Base-by-base conservation (phyloP, 1,140 invertebrate genomes). In the Atopsyche davidsoni region DNA sequence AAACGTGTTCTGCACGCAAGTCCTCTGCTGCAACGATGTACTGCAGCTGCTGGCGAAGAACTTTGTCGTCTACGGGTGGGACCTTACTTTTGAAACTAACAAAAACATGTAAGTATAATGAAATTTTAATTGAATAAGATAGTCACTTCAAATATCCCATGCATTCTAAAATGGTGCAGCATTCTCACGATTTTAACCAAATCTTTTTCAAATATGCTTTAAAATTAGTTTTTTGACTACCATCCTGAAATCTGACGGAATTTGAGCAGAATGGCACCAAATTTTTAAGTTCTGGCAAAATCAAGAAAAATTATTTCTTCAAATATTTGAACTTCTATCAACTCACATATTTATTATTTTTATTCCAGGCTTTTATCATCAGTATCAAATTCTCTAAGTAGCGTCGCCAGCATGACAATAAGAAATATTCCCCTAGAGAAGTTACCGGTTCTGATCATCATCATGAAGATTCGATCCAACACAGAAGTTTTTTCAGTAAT, bases 1-100 rank as follows among this genome's bases (percentile, higher is more conserved):
- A 36, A 95, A 98, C 73, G 91, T 97, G 53, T 98, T 96, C 78
- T 97, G 93, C 72, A 92, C 92, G 46, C 89, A 96, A 67, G 75
- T 94, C 45, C 74, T 97, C 47, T 92, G 92, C 66, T 86, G 85
- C 59, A 92, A 95, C 64, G 86, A 86, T 36, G 84, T 96, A 40
- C 81, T 94, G 40, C 85, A 91, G 67, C 86, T 86, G 53, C 77
- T 97, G 22, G 82, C 83, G 42, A 81, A 79, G 21, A 92, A 94
- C 75, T 96, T 96, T 72, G 72, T 96, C 17, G 79, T 92, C 0
- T 97, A 90, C 82, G 92, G 92, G 39, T 98, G 94, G 94, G 94
- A 98, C 70, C 78, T 96, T 51, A 94, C 92, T 1, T 80, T 82
- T 55, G 83, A 89, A 58, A 81, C 82, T 53, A 96, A 96, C 69